Evolutionary conservation across 1,140 invertebrate genomes (phyloP), one percentile per base, ranked within the genome.

Genomic region (Bombus soroeensis): DNA sequence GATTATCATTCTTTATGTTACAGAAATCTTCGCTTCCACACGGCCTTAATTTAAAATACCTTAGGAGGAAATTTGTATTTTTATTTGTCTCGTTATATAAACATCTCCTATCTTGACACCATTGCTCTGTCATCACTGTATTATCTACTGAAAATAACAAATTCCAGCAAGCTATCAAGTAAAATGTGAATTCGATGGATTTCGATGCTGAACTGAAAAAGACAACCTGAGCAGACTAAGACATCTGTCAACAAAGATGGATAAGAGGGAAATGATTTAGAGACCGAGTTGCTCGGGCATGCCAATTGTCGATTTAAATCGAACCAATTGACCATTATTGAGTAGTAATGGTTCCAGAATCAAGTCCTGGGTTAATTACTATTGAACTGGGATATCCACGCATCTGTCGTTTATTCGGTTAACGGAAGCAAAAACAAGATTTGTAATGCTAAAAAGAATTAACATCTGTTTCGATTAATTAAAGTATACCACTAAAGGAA

Each of bases 251-350:
- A 37, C 37, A 59, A 76, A 76, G 34, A 83, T 32, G 25, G 22
- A 83, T 66, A 53, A 34, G 34, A 78, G 28, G 43, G 43, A 70
- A 83, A 66, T 64, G 37, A 66, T 84, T 80, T n/a, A 75, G 9
- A 57, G 18, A 83, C n/a, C 37, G 37, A 25, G n/a, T 13, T 41
- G 83, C 18, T 88, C 59, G 18, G 66, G 88, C 66, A 43, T 12
- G 43, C 47, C 89, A 90, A 85, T 85, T 87, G 88, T 34, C 39
- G 64, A 37, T 85, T 86, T 47, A 82, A 90, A 87, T 76, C 64
- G 75, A 82, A 71, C 32, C 77, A 86, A 87, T 76, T 82, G 72
- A 77, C 6, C 12, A 71, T 59, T 39, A 83, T 83, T 89, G 25
- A 66, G 13, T 32, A 39, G 70, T 68, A 75, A 90, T 81, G 57